Evolutionary conservation across 2,113 vertebrate genomes (phyloP), one percentile per base, ranked within the genome.

Genomic region (Barbus barbus): DNA sequence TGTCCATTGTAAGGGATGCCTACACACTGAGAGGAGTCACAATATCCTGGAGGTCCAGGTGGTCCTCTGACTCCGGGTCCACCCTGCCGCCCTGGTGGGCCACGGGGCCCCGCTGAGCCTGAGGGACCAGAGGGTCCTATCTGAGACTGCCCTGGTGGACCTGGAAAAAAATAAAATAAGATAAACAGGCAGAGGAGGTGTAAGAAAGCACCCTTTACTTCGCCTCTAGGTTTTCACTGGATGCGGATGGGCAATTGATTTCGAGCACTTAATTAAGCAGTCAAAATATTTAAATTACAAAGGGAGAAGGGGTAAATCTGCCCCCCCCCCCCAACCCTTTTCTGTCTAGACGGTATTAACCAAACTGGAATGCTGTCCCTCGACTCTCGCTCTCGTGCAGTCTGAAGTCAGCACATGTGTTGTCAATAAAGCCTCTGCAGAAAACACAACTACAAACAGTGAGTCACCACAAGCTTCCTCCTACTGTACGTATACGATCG

Each of bases 1-100:
- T 97, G 97, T 86, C 97, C 98, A 0, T 99, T 99, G 95, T 99
- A 99, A 88, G 97, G 96, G 89, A 99, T 98, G 91, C 98, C 98
- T 87, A 98, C 95, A 90, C 98, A 99, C 91, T 98, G 96, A 88
- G 98, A 99, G 18, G 98, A 99, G 90, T 99, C 98, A 46, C 98
- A 99, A 89, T 99, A 99, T 56, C 98, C 98, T 85, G 97, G 87
- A 87, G 97, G 96, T 77, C 98, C 98, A 9, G 96, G 93, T 20
- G 98, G 97, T 84, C 98, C 98, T 91, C 97, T 94, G 89, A 97
- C 94, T 51, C 98, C 98, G 51, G 94, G 84, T 87, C 94, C 95
- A 84, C 98, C 98, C 86, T 97, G 96, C 86, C 97, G 98, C 88
- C 98, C 98, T 77, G 96, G 94, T 0, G 96, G 95, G 3, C 98